Evolutionary conservation across 2,113 vertebrate species (phyloP), one percentile per base, ranked within the genome.

Genomic region (Choloepus hoffmanni): DNA sequence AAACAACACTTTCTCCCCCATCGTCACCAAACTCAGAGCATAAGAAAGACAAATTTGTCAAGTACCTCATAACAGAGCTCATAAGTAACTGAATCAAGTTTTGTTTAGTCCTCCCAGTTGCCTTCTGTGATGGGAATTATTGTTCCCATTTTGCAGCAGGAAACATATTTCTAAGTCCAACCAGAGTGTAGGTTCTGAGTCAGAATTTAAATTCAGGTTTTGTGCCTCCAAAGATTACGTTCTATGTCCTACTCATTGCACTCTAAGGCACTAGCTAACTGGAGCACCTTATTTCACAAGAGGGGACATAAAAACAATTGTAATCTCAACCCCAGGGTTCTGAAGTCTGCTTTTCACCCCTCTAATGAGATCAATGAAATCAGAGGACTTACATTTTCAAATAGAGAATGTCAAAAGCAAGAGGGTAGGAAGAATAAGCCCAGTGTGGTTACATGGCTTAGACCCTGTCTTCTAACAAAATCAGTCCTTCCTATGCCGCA

Each of bases 371-470:
- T 33, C 88, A 63, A 76, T 15, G 30, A 87, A 93, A 83, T 55
- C 33, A 60, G 10, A 90, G 73, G 60, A 74, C 81, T 14, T 90
- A 76, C 36, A 26, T 91, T 83, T 95, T 81, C n/a, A 84, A 92
- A 45, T 10, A 60, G 60, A 84, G 43, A 84, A 21, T 48, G 14
- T 73, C 15, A 45, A 67, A 16, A 74, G 40, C 33, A 48, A 65
- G 30, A 68, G 12, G 45, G 15, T 7, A 33, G 7, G 12, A 63
- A 70, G n/a, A 79, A 40, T 30, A 23, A n/a, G 3, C 40, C 67
- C 63, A 30, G 2, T 0, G 0, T 2, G 6, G 30, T 21, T 26
- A 5, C 1, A 7, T 2, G 24, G 48, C 28, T 5, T 30, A 58
- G 58, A 15, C 11, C 55, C 18, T 83, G 30, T 16, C 53, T 89